Evolutionary conservation across 2,888 invertebrate species (phyloP).

Genomic region (Proisotoma minuta): DNA sequence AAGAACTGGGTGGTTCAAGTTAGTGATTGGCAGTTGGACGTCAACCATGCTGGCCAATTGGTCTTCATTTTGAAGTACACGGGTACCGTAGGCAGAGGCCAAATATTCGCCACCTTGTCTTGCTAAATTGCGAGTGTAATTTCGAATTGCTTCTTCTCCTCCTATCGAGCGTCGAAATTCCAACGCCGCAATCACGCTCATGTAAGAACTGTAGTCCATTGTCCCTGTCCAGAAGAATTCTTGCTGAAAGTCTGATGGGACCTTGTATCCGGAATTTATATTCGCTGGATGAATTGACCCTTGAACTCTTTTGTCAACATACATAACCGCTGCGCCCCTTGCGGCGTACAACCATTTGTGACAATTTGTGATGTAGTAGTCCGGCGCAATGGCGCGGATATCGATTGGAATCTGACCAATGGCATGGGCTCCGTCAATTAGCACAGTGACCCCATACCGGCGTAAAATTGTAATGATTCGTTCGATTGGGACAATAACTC

Average conservation of each 20-base stretch:
- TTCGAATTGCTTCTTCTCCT: slow-evolving; percentile 32
- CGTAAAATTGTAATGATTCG: slow-evolving; percentile 32
- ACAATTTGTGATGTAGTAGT: slow-evolving; percentile 38
- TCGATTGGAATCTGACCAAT: slow-evolving; percentile 38
- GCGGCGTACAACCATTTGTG: slow-evolving; percentile 42
- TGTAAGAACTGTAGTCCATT: slow-evolving; percentile 37
- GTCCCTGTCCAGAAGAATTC: slow-evolving; percentile 42
- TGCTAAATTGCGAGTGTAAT: slow-evolving; percentile 35
- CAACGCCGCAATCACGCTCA: slow-evolving; percentile 32
- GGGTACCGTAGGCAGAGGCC: slow-evolving; percentile 17
- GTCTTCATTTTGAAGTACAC: slow-evolving; percentile 20
- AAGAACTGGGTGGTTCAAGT: slow-evolving; percentile 11
- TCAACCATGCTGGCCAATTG: slow-evolving; percentile 34
- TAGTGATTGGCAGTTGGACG: slow-evolving; percentile 26
- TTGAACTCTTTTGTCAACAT: slow-evolving; percentile 33
- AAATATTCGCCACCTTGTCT: slow-evolving; percentile 22
- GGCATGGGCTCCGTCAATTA: slow-evolving; percentile 43
- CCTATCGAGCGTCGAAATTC: slow-evolving; percentile 28
- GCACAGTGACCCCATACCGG: slow-evolving; percentile 19
- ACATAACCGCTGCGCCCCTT: slow-evolving; percentile 25
- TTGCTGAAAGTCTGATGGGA: slow-evolving; percentile 25
- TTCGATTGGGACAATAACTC: slow-evolving; percentile 30
- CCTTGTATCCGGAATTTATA: slow-evolving; percentile 24
- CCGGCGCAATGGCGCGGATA: slow-evolving; percentile 25
- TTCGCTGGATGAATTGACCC: slow-evolving; percentile 29